A percentile compares a stretch with the other conserved stretches of the same genome.
Conservation (phyloP, 2,113 vertebrate genomes). For the Numida meleagris region DNA sequence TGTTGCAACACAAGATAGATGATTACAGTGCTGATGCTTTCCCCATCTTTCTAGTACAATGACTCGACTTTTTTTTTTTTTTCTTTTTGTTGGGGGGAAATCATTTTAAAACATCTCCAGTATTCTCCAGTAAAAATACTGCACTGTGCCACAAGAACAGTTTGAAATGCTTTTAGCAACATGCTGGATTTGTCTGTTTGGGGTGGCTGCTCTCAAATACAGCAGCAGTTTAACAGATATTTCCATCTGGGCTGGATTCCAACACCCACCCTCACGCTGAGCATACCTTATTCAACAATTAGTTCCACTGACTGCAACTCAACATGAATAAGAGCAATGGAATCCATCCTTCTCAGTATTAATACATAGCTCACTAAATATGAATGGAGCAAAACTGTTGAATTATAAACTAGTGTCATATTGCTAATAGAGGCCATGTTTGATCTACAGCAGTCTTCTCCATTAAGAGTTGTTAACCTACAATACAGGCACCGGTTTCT, state of each 20-base stretch:
- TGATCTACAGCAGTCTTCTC: background rate
- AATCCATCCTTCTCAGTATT: background rate
- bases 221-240: constrained; percentile 9
- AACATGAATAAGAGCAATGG: constrained; percentile 26
- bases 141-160: background rate
- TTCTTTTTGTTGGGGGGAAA: background rate
- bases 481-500: background rate
- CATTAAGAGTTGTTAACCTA: background rate
- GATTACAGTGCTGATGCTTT: background rate
- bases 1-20: background rate
- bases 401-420: background rate
- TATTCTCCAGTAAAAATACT: background rate
- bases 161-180: background rate
- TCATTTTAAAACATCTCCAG: background rate
- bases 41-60: background rate
- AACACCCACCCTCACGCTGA: constrained; percentile 42
- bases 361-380: background rate
- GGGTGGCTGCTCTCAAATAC: background rate
- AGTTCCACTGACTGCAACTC: constrained; percentile 48
- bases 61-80: background rate
- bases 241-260: constrained; percentile 44
- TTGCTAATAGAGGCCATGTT: background rate
- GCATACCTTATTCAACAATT: constrained; percentile 55
- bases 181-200: background rate
- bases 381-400: background rate